phyloP scores from a whole-genome alignment of 2,888 invertebrate genomes.

The Ethmia dodecea region DNA sequence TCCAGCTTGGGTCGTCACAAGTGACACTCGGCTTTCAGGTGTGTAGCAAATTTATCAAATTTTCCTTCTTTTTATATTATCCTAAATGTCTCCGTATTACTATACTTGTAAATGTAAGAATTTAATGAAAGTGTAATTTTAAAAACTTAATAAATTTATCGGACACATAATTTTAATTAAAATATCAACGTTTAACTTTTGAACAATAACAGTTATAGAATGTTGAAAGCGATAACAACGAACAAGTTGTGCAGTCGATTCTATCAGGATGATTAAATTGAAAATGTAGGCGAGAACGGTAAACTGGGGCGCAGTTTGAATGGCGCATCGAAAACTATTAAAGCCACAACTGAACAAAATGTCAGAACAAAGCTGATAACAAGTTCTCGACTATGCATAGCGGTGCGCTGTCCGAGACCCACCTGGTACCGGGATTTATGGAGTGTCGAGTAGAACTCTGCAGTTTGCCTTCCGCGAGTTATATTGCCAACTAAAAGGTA shows the following conservation, averaged over 20 bases:
- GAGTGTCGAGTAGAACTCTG: conserved; percentile 17
- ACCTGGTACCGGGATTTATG: conserved; percentile 22
- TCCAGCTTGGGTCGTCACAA: conserved; percentile 26
- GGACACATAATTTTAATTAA: no score
- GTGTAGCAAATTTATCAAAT: no score
- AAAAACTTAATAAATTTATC: no score
- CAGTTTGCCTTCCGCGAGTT: no score
- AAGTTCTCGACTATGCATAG: conserved; percentile 23
- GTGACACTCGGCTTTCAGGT: conserved; percentile 20
- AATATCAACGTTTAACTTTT: no score
- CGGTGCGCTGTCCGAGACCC: conserved; percentile 10
- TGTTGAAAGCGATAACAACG: conserved; percentile 4
- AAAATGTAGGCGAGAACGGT: background rate
- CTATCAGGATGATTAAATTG: conserved; percentile 18
- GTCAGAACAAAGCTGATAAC: conserved; percentile 24
- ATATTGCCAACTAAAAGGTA: no score
- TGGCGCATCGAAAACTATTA: conserved; percentile 31
- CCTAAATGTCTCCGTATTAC: no score
- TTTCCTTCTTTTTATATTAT: no score
- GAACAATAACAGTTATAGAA: no score
- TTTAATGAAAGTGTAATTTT: no score
- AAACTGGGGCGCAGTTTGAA: conserved; percentile 15
- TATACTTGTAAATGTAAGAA: no score
- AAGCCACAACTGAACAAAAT: conserved; percentile 18
- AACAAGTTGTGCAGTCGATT: conserved; percentile 2